These are phyloP conservation scores for Drosophila sturtevanti DNA, from an alignment of 1,140 invertebrate species.

Conservation along the genomic window DNA sequence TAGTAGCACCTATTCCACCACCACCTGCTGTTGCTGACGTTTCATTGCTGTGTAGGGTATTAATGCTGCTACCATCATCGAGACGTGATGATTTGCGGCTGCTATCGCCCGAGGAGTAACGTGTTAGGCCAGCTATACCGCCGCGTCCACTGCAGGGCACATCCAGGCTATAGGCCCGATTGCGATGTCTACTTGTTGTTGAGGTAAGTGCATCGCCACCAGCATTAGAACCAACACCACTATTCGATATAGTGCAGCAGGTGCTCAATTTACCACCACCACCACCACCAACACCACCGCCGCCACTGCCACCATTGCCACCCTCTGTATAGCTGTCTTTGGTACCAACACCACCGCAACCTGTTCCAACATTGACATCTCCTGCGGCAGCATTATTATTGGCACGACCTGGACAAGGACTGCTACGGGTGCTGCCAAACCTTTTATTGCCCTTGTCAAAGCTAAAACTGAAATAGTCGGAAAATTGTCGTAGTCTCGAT, in stretches of 20 bases:
- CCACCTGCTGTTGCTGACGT: slow-evolving; percentile 9
- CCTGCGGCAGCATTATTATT: slow-evolving; percentile 58
- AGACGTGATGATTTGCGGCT: slow-evolving; percentile 76
- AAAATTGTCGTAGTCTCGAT: slow-evolving; percentile 75
- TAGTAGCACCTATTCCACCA: slow-evolving; percentile 17
- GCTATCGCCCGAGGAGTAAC: slow-evolving; percentile 63
- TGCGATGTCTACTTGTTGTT: slow-evolving; percentile 33
- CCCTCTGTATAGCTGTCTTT: neutral
- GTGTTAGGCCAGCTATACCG: slow-evolving; percentile 34
- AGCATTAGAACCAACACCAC: neutral
- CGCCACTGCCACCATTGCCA: neutral
- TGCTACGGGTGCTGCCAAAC: slow-evolving; percentile 77
- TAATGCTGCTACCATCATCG: slow-evolving; percentile 70
- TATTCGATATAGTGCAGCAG: slow-evolving; percentile 78
- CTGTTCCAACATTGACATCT: neutral
- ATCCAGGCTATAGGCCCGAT: slow-evolving; percentile 80
- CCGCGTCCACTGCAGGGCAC: slow-evolving; percentile 64
- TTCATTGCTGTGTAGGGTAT: slow-evolving; percentile 64
- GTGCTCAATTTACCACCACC: slow-evolving; percentile 26
- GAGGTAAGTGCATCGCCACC: slow-evolving; percentile 11
- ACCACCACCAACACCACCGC: neutral
- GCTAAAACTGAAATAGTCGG: slow-evolving; percentile 78
- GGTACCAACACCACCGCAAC: neutral
- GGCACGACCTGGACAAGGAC: slow-evolving; percentile 51
- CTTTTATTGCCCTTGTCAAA: slow-evolving; percentile 80